Conservation (phyloP, 2,888 invertebrate species). For the Hedya salicella region DNA sequence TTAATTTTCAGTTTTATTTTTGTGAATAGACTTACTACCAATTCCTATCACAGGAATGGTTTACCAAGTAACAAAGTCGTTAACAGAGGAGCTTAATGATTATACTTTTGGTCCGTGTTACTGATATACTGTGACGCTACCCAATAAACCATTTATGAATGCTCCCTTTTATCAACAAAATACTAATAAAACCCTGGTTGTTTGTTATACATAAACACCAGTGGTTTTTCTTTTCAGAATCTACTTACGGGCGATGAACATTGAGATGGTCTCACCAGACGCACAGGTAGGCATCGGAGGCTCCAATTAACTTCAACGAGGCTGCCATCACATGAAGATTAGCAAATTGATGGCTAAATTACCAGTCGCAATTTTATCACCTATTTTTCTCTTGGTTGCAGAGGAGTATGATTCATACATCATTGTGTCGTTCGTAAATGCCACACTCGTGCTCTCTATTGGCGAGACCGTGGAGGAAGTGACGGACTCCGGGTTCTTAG, state of each 20-base stretch:
- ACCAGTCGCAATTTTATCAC: conserved; percentile 44
- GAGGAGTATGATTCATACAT: conserved; percentile 99
- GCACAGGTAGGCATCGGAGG: conserved; percentile 76
- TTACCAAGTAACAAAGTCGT: not conserved
- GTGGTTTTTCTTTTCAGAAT: conserved; percentile 95
- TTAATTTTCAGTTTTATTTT: too few species aligned
- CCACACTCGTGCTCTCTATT: conserved; percentile 99
- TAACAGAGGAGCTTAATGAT: conserved; percentile 74
- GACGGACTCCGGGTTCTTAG: conserved; percentile 99
- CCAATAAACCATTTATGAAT: conserved; percentile 78
- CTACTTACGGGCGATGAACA: conserved; percentile 78
- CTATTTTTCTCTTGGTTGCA: conserved; percentile 88
- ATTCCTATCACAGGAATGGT: not conserved
- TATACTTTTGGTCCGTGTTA: conserved; percentile 84
- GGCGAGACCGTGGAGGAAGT: conserved; percentile 99
- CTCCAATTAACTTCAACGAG: conserved; percentile 63
- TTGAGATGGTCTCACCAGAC: conserved; percentile 70
- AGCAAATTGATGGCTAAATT: conserved; percentile 35
- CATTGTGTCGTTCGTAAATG: conserved; percentile 99
- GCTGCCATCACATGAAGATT: conserved; percentile 61
- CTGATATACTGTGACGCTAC: conserved; percentile 80
- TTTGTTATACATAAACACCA: conserved; percentile 94
- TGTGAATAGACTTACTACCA: not conserved
- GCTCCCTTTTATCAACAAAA: conserved; percentile 81
- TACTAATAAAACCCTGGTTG: conserved; percentile 86